Conservation (phyloP, 2,888 invertebrate species). For the Sinodicranocentrus sp. region DNA sequence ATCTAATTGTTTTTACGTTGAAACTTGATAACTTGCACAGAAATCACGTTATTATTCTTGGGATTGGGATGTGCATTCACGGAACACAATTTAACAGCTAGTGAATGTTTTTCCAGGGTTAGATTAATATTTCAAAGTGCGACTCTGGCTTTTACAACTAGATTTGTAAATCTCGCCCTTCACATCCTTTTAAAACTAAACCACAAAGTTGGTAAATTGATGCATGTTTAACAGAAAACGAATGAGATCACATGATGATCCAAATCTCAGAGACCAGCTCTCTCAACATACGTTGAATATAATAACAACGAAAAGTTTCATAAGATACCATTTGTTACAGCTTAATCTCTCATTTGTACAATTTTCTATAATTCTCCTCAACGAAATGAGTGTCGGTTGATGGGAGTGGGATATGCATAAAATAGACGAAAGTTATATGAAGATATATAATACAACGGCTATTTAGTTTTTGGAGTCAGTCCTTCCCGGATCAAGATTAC, state of each 20-base stretch:
- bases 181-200: no score
- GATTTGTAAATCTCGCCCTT: no score
- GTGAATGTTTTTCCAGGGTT: no score
- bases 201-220: background rate
- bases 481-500: conserved; percentile 27
- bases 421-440: background rate
- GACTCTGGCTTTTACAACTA: no score
- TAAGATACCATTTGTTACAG: background rate
- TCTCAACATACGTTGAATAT: no score
- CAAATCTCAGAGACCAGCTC: background rate
- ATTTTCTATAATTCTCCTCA: background rate
- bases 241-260: background rate
- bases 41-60: no score
- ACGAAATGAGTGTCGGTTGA: background rate
- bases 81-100: no score
- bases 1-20: conserved; percentile 32
- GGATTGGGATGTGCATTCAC: no score
- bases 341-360: conserved; percentile 28
- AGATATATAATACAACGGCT: background rate
- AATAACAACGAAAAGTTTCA: no score
- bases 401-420: conserved; percentile 21
- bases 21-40: conserved; percentile 31
- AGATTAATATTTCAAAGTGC: no score
- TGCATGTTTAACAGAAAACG: background rate
- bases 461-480: background rate